Evolutionary conservation across 2,888 invertebrate species (phyloP).

Genomic region (Dichetophora obliterata): DNA sequence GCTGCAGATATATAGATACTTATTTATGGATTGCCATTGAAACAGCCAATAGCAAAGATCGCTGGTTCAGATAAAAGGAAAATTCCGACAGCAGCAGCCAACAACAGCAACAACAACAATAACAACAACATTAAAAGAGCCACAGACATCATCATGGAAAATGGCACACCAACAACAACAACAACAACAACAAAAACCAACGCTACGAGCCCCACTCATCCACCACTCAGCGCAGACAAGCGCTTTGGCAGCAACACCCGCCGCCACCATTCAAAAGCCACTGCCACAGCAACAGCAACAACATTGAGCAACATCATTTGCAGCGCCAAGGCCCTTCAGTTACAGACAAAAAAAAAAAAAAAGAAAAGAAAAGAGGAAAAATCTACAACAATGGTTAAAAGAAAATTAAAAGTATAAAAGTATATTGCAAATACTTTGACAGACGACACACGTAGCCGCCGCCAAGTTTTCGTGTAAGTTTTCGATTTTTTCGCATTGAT

Average conservation of each 20-base stretch:
- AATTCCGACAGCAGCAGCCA: conserved; percentile 6
- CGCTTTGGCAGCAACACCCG: not conserved
- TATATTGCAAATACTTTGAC: not conserved
- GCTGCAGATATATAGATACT: conserved; percentile 30
- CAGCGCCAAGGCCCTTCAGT: conserved; percentile 4
- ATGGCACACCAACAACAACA: conserved; percentile 20
- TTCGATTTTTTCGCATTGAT: not conserved
- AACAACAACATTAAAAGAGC: conserved; percentile 54
- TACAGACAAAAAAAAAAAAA: conserved; percentile 39
- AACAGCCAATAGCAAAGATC: conserved; percentile 43
- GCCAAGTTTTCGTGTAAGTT: not conserved
- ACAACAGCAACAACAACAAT: conserved; percentile 41
- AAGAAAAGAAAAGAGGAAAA: too few relatives aligned
- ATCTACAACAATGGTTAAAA: conserved; percentile 43
- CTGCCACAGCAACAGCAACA: conserved; percentile 27
- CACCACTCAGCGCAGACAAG: conserved; percentile 2
- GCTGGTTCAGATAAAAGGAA: conserved; percentile 17
- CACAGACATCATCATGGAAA: conserved; percentile 19
- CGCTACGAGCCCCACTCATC: not conserved
- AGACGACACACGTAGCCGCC: conserved; percentile 1
- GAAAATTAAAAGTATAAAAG: conserved; percentile 46
- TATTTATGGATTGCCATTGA: conserved; percentile 26
- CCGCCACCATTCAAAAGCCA: not conserved
- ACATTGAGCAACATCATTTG: conserved; percentile 14
- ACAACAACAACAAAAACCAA: conserved; percentile 18